Percentiles rank a stretch among this genome's conserved stretches.
These are phyloP conservation scores for Sula dactylatra DNA, from an alignment of 2,113 vertebrate genomes.

Conservation along the genomic window DNA sequence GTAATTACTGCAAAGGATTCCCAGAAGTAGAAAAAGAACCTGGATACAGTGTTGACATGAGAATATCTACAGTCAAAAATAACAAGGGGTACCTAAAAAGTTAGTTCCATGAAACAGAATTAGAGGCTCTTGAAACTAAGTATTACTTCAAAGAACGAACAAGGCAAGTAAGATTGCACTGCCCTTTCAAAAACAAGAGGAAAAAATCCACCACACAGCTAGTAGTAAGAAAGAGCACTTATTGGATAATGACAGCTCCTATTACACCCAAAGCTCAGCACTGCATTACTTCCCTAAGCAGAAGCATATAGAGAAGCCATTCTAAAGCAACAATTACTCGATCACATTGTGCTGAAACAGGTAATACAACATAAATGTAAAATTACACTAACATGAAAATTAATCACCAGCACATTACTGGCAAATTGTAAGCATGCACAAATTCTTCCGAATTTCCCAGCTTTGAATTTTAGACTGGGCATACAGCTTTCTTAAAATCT, in stretches of 20 bases:
- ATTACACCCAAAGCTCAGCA: background rate
- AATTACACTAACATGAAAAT: background rate
- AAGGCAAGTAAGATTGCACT: background rate
- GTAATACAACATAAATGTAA: background rate
- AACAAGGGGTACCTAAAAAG: background rate
- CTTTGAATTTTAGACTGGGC: background rate
- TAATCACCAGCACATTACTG: background rate
- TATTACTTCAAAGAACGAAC: background rate
- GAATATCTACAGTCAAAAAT: background rate
- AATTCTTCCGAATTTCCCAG: background rate
- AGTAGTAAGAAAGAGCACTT: background rate
- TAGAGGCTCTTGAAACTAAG: background rate
- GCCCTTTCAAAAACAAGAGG: background rate
- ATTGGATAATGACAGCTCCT: background rate
- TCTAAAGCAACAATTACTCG: background rate
- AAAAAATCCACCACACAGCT: background rate
- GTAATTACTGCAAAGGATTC: background rate
- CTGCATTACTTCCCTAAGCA: background rate
- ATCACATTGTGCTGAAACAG: background rate
- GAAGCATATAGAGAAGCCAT: background rate
- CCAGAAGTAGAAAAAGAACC: background rate
- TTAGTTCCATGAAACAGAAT: background rate
- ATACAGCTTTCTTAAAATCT: background rate
- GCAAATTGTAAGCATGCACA: background rate
- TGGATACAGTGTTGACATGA: background rate